Evolutionary conservation across 2,888 invertebrate genomes (phyloP).

Genomic region (Smittia sp.): DNA sequence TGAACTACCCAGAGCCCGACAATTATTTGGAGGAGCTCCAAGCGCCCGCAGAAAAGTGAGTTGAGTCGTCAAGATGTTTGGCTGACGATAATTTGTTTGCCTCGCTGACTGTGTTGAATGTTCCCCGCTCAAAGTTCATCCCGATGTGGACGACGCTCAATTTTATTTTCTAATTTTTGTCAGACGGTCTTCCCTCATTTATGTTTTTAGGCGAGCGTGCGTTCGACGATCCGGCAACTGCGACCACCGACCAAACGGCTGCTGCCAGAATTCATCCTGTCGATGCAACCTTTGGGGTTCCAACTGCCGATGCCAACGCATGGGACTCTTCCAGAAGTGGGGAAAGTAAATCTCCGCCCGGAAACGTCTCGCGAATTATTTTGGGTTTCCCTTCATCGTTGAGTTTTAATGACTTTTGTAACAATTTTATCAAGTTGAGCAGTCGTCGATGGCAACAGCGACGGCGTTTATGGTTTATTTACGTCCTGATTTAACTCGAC

Average conservation of each 20-base stretch:
- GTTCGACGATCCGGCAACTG: conserved; percentile 78
- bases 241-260: conserved; percentile 79
- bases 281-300: conserved; percentile 87
- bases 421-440: conserved; percentile 77
- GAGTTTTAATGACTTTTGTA: conserved; percentile 55
- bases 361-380: background rate
- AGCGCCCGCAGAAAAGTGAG: conserved; percentile 42
- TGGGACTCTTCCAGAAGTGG: conserved; percentile 87
- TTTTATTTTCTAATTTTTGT: conserved; percentile 53
- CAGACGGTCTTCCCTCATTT: conserved; percentile 79
- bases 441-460: background rate
- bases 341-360: conserved; percentile 51
- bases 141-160: background rate
- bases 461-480: background rate
- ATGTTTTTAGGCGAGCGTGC: conserved; percentile 82
- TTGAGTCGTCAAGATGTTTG: background rate
- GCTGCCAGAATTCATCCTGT: conserved; percentile 82
- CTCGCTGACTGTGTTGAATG: background rate
- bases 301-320: conserved; percentile 83
- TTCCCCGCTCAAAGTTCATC: background rate
- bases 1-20: conserved; percentile 34
- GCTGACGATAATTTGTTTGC: background rate
- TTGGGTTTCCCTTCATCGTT: background rate
- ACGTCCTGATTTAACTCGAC: background rate
- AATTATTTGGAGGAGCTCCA: conserved; percentile 42